Base-by-base conservation (phyloP, 2,888 invertebrate genomes). In the Microdon myrmicae region DNA sequence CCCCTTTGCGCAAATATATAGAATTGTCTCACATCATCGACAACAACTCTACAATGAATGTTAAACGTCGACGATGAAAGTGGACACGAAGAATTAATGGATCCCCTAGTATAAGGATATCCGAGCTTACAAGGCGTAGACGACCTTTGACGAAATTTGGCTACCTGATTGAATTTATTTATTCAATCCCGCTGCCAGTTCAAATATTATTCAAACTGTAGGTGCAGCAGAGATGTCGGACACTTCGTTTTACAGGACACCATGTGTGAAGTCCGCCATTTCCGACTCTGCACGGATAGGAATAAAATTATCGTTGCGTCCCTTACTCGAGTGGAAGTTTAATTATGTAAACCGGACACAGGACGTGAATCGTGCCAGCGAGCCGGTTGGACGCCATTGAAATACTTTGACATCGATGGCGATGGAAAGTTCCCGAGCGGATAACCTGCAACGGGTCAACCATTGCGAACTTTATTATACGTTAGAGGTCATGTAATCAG, bases 401-500 rank as follows among this genome's bases (percentile, higher is more conserved):
- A 56, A 41, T 39, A 39, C 49, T 16, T 29, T 31, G 43, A 22
- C 13, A 9, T 10, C 13, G 31, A n/a, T n/a, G 25, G 19, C 13
- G 25, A 14, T 7, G 39, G 41, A 35, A 58, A 64, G 53, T 64
- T 51, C 43, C 45, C 28, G 51, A 64, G 43, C 41, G 47, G 51
- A 58, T 53, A 64, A 48, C 51, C 51, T 37, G 28, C 51, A 32
- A 47, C 51, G 23, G 32, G 47, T 51, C 43, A 53, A 53, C 47
- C 44, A 53, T 35, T 39, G 51, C 41, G 41, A 58, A 51, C 23
- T 58, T 58, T 58, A 64, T 64, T 51, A 53, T 64, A 58, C 64
- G 58, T 64, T 64, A 64, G 58, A 58, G 64, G 64, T 58, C 64
- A 53, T 64, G 64, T 64, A 64, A 58, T 64, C 64, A 64, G 56